Base-by-base conservation (phyloP, 2,797 vertebrate genomes). In the Erethizon dorsatum region DNA sequence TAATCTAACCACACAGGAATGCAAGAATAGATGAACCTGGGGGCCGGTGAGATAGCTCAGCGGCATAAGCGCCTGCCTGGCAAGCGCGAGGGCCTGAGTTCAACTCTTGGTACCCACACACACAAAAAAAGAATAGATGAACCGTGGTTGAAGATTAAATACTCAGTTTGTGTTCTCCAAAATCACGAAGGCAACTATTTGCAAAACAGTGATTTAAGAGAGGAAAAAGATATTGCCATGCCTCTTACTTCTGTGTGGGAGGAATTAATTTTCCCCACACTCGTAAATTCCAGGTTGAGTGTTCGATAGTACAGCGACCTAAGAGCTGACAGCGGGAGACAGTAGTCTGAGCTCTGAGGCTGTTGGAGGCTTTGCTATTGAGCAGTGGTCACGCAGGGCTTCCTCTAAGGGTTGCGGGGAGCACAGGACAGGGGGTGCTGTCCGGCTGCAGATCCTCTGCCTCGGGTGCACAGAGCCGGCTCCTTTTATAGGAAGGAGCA, bases 301-400 rank as follows among this genome's bases (percentile, higher is more conserved):
- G 75, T 88, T 91, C 92, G 85, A 69, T 75, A 93, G 96, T 91
- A 83, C 84, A 93, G 91, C 80, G 28, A 96, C 41, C 96, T 88
- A 90, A 10, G 94, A 92, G 63, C 28, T 63, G 90, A 31, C 88
- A 94, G 8, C 2, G 96, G 88, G 87, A 90, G 78, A 96, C 90
- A 78, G 85, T 95, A 96, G 96, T 94, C 92, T 92, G 91, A 96
- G 65, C 22, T 73, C 69, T 59, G 50, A 11, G 84, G 63, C 33
- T 95, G 56, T 0, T 14, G 57, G 78, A 92, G 88, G 75, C 82
- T 94, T 94, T 47, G 52, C 61, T 94, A 28, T 95, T 65, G 33
- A 83, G 95, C 93, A 98, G 94, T n/a, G 96, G 57, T 91, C 63
- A 12, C 0, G 2, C 17, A 90, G 90, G 56, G 78, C 85, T 47